These are phyloP conservation scores for Pseudonaja textilis DNA, from an alignment of 2,113 vertebrate species.

Conservation along the genomic window DNA sequence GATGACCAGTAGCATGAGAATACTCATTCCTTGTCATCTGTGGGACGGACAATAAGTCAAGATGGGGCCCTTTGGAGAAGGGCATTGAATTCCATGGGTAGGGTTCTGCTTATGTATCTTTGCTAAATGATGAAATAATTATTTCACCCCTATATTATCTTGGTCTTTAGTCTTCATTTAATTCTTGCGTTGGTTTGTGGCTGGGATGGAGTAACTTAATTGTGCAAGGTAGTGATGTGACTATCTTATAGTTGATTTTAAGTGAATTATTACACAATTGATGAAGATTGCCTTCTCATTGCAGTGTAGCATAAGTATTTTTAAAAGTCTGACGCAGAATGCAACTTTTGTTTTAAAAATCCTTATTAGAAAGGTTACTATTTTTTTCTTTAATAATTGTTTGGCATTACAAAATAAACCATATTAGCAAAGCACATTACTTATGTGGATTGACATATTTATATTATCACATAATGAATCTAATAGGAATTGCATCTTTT, in stretches of 20 bases:
- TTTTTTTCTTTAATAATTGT: neutral
- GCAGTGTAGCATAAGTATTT: neutral
- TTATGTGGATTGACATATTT: neutral
- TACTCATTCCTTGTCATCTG: neutral
- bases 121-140: neutral
- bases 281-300: constrained; percentile 8
- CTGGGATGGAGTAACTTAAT: constrained; percentile 14
- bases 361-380: neutral
- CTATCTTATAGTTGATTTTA: constrained; percentile 6
- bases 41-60: neutral
- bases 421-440: neutral
- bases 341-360: constrained; percentile 23
- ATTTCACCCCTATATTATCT: neutral
- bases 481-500: neutral
- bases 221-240: constrained; percentile 14
- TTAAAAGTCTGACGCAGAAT: neutral
- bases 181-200: neutral
- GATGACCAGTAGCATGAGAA: neutral
- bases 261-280: constrained; percentile 8
- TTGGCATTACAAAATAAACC: neutral
- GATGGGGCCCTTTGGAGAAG: neutral
- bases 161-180: neutral
- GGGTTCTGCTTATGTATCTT: neutral
- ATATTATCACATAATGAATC: neutral
- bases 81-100: neutral